phyloP scores from a whole-genome alignment of 2,888 invertebrate species.

The Lochmaea crataegi region DNA sequence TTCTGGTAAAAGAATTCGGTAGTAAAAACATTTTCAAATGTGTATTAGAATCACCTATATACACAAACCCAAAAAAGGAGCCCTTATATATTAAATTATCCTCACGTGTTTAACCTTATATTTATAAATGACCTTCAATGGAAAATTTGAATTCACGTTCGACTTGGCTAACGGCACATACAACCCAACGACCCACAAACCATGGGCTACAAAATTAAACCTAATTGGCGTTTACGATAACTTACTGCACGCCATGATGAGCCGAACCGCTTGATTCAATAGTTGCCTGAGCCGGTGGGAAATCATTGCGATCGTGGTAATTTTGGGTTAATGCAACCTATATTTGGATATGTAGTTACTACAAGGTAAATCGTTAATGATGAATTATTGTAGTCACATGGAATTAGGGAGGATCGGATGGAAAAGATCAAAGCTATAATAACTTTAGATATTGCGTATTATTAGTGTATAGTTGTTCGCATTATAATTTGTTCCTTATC shows the following conservation, averaged over 20 bases:
- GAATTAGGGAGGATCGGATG: too few relatives aligned
- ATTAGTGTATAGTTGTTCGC: too few relatives aligned
- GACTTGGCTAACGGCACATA: constrained; percentile 29
- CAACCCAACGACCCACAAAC: constrained; percentile 19
- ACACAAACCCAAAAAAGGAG: background rate
- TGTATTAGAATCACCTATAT: too few relatives aligned
- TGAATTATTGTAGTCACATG: background rate
- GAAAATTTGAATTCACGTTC: constrained; percentile 27
- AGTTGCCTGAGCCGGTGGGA: constrained; percentile 15
- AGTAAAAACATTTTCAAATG: too few relatives aligned
- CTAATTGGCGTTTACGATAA: constrained; percentile 30
- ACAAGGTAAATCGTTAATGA: background rate
- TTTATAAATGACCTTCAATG: constrained; percentile 26
- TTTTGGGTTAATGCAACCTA: background rate
- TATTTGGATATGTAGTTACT: background rate
- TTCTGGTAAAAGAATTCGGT: too few relatives aligned
- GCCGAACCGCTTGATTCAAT: constrained; percentile 14
- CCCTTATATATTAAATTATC: background rate
- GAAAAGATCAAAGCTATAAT: too few relatives aligned
- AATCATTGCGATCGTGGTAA: constrained; percentile 16
- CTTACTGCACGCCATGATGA: constrained; percentile 31
- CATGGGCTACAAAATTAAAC: constrained; percentile 27
- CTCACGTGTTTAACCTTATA: constrained; percentile 20
- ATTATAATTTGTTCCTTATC: too few relatives aligned
- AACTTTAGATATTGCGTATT: too few relatives aligned